Evolutionary conservation across 2,797 vertebrate genomes (phyloP).

Genomic region (Pseudomugil gertrudae): DNA sequence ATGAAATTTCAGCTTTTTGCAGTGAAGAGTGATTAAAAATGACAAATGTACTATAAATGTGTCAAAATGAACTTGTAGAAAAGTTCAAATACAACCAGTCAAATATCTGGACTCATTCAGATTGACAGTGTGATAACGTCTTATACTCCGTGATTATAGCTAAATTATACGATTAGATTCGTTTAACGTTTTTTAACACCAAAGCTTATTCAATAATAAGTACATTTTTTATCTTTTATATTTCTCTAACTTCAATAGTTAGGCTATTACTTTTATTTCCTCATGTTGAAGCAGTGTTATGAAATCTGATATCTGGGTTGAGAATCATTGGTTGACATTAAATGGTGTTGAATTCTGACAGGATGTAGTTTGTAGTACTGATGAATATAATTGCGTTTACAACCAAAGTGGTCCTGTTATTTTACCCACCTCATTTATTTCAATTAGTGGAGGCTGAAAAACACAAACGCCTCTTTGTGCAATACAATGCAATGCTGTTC

Average conservation of each 20-base stretch:
- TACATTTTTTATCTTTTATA: background rate
- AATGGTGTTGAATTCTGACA: background rate
- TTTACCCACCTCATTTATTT: constrained; percentile 6
- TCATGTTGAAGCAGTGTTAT: background rate
- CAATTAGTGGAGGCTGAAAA: constrained; percentile 1
- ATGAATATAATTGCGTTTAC: background rate
- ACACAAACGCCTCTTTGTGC: background rate
- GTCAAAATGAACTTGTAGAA: background rate
- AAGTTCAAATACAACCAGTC: background rate
- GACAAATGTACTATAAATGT: background rate
- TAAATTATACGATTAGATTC: background rate
- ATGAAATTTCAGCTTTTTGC: no score
- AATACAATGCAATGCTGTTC: background rate
- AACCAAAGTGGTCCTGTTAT: constrained; percentile 5
- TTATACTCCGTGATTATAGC: background rate
- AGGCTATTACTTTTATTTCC: background rate
- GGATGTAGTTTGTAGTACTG: background rate
- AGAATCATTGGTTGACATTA: background rate
- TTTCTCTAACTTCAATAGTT: background rate
- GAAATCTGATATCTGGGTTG: background rate
- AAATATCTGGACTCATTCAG: background rate
- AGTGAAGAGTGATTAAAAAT: background rate
- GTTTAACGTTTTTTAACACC: no score
- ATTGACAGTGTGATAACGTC: background rate
- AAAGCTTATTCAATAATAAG: background rate